Percentiles rank a stretch among this genome's conserved stretches.
Evolutionary conservation across 2,888 invertebrate genomes (phyloP).

Genomic region (Schizotus pectinicornis): DNA sequence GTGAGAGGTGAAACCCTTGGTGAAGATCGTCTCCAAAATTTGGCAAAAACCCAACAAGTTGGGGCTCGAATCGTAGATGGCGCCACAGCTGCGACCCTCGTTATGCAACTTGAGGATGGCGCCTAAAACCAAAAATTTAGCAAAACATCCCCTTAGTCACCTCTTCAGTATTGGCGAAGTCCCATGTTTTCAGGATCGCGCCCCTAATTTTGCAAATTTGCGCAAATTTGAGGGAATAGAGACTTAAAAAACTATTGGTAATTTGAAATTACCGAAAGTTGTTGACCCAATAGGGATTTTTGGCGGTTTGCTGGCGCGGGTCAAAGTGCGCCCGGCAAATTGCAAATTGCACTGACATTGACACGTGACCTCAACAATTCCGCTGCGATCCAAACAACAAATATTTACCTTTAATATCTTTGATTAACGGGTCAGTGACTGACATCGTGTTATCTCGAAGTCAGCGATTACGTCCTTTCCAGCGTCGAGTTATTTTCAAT

Average conservation of each 20-base stretch:
- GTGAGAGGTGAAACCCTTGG: slow-evolving; percentile 61
- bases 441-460: slow-evolving; percentile 57
- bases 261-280: too few relatives aligned
- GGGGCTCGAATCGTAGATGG: slow-evolving; percentile 60
- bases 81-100: slow-evolving; percentile 43
- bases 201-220: too few relatives aligned
- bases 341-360: neutral
- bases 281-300: too few relatives aligned
- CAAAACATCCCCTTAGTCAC: neutral
- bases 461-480: neutral
- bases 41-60: slow-evolving; percentile 51
- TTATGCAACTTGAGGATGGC: slow-evolving; percentile 56
- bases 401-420: slow-evolving; percentile 64
- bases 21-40: slow-evolving; percentile 59
- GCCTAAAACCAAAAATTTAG: too few relatives aligned
- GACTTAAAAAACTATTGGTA: too few relatives aligned
- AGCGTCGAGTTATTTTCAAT: slow-evolving; percentile 13
- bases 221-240: too few relatives aligned
- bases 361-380: slow-evolving; percentile 25
- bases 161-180: too few relatives aligned
- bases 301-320: neutral
- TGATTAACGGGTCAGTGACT: slow-evolving; percentile 65
- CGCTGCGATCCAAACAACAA: neutral
- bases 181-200: too few relatives aligned
- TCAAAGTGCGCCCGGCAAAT: neutral